Evolutionary conservation across 2,113 vertebrate genomes (phyloP), one percentile per base, ranked within the genome.

Genomic region (Noctilio leporinus): DNA sequence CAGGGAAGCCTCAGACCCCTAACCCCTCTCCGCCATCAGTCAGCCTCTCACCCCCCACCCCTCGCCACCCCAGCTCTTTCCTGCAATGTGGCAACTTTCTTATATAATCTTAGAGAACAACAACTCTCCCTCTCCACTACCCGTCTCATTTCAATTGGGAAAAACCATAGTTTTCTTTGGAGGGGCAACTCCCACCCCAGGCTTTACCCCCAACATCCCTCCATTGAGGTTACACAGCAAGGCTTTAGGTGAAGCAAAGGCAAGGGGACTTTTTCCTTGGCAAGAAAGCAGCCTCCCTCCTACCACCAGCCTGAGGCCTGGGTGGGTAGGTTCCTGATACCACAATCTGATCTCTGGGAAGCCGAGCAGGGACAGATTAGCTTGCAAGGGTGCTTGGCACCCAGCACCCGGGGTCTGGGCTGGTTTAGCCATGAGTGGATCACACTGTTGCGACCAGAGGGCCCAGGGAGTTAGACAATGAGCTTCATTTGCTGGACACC

Each of bases 321-420:
- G 90, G 90, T 4, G 70, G 59, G 51, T 12, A 65, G 64, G 70
- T 55, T 95, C 75, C 83, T 0, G 2, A 69, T 69, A 96, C 93
- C 78, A 95, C 83, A 78, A 49, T 51, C 49, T 81, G 92, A 89
- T 93, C 95, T 96, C 94, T 85, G 88, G 67, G 94, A 96, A 95
- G 47, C 26, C 57, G 75, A 83, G 92, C 70, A 82, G 53, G 35
- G 12, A 51, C 80, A 45, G 45, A 90, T 80, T 80, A 47, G 30
- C 84, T 75, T 15, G 30, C 69, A 82, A 65, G 73, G 75, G 20
- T 4, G 28, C 57, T n/a, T n/a, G n/a, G n/a, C n/a, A n/a, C 38
- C 11, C 10, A 26, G 49, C 45, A 59, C 35, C 7, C 7, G 62
- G 59, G 5, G 76, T 49, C 87, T 24, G 35, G 33, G 51, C 65